Conservation (phyloP, 1,140 invertebrate species). For the Lepidurus packardi region DNA sequence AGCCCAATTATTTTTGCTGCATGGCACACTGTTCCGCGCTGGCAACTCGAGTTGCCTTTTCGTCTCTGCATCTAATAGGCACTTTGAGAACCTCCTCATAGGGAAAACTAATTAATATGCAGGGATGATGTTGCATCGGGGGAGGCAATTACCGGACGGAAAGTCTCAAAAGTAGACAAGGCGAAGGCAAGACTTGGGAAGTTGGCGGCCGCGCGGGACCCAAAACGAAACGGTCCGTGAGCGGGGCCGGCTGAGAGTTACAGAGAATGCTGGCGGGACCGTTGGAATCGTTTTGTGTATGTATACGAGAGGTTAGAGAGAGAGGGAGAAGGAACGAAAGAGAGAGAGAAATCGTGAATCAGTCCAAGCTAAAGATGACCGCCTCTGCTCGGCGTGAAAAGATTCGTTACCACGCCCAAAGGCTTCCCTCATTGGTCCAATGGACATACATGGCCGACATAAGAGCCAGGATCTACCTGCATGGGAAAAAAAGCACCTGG, state of each 20-base stretch:
- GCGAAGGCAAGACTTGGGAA: not conserved
- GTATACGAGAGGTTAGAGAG: not conserved
- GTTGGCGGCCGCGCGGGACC: conserved; percentile 6
- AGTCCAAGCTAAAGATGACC: conserved; percentile 24
- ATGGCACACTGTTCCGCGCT: conserved; percentile 17
- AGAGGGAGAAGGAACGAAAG: not conserved
- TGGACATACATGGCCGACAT: conserved; percentile 27
- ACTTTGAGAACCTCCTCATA: conserved; percentile 10
- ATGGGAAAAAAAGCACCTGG: conserved; percentile 34
- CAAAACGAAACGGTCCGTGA: conserved; percentile 27
- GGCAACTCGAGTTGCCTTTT: conserved; percentile 21
- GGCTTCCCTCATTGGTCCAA: conserved; percentile 6
- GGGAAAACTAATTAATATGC: conserved; percentile 19
- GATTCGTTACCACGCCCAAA: conserved; percentile 24
- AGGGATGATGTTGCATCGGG: conserved; percentile 14
- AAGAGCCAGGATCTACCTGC: conserved; percentile 28
- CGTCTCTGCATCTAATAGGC: conserved; percentile 1
- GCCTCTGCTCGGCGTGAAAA: not conserved
- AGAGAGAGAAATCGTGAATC: conserved; percentile 26
- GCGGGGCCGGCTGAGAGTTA: conserved; percentile 12
- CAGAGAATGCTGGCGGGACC: conserved; percentile 16
- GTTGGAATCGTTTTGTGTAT: not conserved
- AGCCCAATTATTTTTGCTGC: conserved; percentile 19
- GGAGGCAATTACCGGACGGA: conserved; percentile 7
- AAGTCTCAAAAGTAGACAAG: not conserved